phyloP scores from a whole-genome alignment of 2,888 invertebrate species.

The Euproctis similis region DNA sequence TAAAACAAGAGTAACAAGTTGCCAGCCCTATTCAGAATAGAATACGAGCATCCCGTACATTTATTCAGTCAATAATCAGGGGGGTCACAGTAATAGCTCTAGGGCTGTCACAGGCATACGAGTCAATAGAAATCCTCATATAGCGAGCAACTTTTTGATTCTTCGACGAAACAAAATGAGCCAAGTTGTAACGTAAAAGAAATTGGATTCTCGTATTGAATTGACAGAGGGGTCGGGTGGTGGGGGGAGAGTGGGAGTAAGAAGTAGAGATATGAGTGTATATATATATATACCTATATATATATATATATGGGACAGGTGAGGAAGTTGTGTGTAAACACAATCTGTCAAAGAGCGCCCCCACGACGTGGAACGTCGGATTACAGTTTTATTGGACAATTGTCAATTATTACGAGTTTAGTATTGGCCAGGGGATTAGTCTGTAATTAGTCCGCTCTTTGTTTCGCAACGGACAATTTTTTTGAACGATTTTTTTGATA shows the following conservation, averaged over 20 bases:
- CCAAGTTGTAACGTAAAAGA: slow-evolving; percentile 60
- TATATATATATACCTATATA: too few species aligned
- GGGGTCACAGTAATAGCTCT: slow-evolving; percentile 38
- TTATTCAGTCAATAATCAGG: slow-evolving; percentile 42
- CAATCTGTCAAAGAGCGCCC: slow-evolving; percentile 45
- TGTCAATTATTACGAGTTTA: slow-evolving; percentile 21
- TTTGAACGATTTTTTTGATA: too few species aligned
- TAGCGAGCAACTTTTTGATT: slow-evolving; percentile 40
- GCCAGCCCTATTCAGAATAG: slow-evolving; percentile 21
- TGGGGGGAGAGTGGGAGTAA: slow-evolving; percentile 17
- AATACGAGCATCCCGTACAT: slow-evolving; percentile 31
- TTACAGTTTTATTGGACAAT: slow-evolving; percentile 27
- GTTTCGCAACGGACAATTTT: too few species aligned
- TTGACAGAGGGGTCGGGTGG: slow-evolving; percentile 36
- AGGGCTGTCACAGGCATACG: slow-evolving; percentile 41
- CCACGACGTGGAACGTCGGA: slow-evolving; percentile 10
- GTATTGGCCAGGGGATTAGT: too few species aligned
- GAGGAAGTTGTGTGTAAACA: slow-evolving; percentile 39
- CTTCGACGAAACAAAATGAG: slow-evolving; percentile 54
- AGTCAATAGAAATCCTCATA: slow-evolving; percentile 50
- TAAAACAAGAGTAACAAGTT: neutral
- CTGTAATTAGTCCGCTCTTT: too few species aligned
- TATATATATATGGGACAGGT: slow-evolving; percentile 52
- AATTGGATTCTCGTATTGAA: slow-evolving; percentile 68
- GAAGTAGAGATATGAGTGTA: slow-evolving; percentile 7